Percentiles rank a stretch among this genome's conserved stretches.
These are phyloP conservation scores for Fregata magnificens DNA, from an alignment of 2,113 vertebrate genomes.

Conservation along the genomic window DNA sequence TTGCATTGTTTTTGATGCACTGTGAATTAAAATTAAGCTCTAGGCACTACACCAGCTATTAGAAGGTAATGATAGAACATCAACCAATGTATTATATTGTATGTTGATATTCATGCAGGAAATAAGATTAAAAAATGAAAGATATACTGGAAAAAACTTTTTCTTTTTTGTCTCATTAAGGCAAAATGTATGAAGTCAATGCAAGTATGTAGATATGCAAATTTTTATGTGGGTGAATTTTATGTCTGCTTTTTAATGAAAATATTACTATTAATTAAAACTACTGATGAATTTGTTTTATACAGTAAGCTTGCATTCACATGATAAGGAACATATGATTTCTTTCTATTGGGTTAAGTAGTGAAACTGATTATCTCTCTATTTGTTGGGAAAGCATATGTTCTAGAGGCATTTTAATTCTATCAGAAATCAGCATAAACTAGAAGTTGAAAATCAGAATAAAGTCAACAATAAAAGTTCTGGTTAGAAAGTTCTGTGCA, in stretches of 20 bases:
- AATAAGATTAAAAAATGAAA: neutral
- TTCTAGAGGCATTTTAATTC: neutral
- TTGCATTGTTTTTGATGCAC: neutral
- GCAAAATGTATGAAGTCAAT: neutral
- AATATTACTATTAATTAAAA: neutral
- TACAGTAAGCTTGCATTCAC: neutral
- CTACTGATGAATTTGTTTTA: neutral
- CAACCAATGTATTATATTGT: neutral
- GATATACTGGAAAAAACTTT: neutral
- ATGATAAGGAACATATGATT: neutral
- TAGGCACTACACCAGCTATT: neutral
- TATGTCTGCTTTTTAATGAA: neutral
- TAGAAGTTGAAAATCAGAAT: neutral
- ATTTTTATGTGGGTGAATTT: neutral
- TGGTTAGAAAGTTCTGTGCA: neutral
- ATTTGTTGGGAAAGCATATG: neutral
- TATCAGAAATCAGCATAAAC: neutral
- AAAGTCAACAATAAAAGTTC: neutral
- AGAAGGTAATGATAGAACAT: neutral
- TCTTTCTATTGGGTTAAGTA: neutral
- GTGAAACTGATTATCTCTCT: neutral
- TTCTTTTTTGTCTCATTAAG: neutral
- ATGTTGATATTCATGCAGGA: neutral
- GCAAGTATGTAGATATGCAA: neutral
- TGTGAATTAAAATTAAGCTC: neutral